phyloP scores from a whole-genome alignment of 2,797 vertebrate species.

The Orientallactaga sibirica region DNA sequence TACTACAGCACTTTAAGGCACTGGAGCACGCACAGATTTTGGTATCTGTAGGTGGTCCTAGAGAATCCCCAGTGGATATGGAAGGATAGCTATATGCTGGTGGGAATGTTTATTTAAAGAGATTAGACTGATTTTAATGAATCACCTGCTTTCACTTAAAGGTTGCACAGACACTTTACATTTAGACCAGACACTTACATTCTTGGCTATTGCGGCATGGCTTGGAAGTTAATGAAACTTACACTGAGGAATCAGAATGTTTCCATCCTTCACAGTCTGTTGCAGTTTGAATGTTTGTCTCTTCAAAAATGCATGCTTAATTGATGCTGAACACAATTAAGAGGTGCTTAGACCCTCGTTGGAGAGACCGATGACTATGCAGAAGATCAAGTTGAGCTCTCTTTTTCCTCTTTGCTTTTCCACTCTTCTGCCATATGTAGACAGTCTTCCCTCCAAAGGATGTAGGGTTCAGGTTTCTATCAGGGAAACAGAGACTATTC shows the following conservation, averaged over 20 bases:
- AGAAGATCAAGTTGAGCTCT: not conserved
- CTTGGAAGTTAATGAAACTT: not conserved
- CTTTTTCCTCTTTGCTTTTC: not conserved
- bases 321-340: not conserved
- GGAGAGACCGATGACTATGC: not conserved
- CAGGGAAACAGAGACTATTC: not conserved
- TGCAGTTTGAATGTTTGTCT: not conserved
- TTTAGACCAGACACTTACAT: not conserved
- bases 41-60: not conserved
- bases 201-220: not conserved
- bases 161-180: not conserved
- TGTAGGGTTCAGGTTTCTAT: not conserved
- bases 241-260: not conserved
- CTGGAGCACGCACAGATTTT: not conserved
- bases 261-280: not conserved
- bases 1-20: not conserved
- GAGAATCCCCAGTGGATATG: not conserved
- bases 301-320: not conserved
- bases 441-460: not conserved
- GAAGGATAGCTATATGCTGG: not conserved
- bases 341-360: not conserved
- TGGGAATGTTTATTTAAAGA: not conserved
- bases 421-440: not conserved
- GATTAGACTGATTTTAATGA: not conserved
- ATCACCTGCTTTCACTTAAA: not conserved